phyloP scores from a whole-genome alignment of 2,113 vertebrate genomes.

The Scopus umbretta region DNA sequence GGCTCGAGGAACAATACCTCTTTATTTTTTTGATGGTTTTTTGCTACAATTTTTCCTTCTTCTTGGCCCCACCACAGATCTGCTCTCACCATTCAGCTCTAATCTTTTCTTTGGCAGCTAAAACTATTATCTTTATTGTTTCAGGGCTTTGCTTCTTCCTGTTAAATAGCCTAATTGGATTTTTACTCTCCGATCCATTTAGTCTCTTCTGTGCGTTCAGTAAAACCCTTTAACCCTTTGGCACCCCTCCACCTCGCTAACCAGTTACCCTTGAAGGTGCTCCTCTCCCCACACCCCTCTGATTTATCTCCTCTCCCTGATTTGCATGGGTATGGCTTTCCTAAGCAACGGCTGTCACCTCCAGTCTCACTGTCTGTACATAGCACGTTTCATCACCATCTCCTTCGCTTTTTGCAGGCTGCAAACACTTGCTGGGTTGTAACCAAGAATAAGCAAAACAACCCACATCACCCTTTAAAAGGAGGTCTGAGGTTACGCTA shows the following conservation, averaged over 20 bases:
- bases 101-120: slow-evolving; percentile 35
- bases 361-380: not conserved
- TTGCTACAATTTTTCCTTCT: not conserved
- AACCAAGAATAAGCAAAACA: not conserved
- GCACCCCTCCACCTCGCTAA: not conserved
- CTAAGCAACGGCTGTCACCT: not conserved
- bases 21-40: not conserved
- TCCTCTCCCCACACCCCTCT: not conserved
- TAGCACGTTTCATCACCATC: not conserved
- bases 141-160: slow-evolving; percentile 27
- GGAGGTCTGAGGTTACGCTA: not conserved
- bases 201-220: not conserved
- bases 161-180: slow-evolving; percentile 48
- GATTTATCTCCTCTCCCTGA: not conserved
- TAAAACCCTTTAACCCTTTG: slow-evolving; percentile 10
- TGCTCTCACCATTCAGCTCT: not conserved
- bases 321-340: not conserved
- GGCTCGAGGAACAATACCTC: not conserved
- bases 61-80: not conserved
- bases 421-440: not conserved
- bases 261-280: not conserved
- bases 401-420: not conserved
- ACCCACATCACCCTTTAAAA: not conserved
- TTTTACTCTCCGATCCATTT: slow-evolving; percentile 38
- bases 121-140: slow-evolving; percentile 42